A percentile compares a stretch with the other conserved stretches of the same genome.
phyloP scores from a whole-genome alignment of 2,113 vertebrate genomes.

The Urocolius indicus region DNA sequence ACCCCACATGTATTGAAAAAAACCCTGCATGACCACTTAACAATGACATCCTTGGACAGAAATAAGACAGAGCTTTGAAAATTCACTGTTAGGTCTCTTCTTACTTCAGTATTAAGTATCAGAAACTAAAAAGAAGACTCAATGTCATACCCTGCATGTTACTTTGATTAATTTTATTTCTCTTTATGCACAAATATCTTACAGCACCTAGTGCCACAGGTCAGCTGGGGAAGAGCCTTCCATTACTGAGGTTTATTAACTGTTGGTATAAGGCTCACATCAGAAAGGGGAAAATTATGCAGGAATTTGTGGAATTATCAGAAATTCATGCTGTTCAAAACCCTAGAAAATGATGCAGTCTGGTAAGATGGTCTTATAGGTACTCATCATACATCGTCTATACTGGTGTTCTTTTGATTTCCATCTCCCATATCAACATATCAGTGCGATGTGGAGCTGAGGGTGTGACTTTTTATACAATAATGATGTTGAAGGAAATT shows the following conservation, averaged over 20 bases:
- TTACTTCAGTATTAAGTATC: background rate
- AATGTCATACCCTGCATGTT: accelerated
- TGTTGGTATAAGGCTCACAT: background rate
- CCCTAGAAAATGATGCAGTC: background rate
- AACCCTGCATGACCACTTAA: background rate
- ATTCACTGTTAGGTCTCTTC: background rate
- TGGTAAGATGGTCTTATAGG: background rate
- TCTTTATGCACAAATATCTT: background rate
- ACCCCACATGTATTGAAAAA: background rate
- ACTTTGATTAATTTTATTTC: background rate
- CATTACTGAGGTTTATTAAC: background rate
- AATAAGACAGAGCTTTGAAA: background rate
- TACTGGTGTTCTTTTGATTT: background rate
- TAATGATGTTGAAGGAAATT: constrained; percentile 41
- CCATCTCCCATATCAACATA: background rate
- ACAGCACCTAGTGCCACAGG: background rate
- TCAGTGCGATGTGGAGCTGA: background rate
- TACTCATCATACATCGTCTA: background rate
- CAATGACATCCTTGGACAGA: background rate
- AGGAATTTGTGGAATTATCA: background rate
- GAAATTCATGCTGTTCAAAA: background rate
- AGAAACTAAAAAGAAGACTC: background rate
- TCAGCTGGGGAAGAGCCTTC: background rate
- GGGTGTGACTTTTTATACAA: background rate
- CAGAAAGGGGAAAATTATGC: background rate